Base-by-base conservation (phyloP, 2,888 invertebrate genomes). In the Agrotis puta region DNA sequence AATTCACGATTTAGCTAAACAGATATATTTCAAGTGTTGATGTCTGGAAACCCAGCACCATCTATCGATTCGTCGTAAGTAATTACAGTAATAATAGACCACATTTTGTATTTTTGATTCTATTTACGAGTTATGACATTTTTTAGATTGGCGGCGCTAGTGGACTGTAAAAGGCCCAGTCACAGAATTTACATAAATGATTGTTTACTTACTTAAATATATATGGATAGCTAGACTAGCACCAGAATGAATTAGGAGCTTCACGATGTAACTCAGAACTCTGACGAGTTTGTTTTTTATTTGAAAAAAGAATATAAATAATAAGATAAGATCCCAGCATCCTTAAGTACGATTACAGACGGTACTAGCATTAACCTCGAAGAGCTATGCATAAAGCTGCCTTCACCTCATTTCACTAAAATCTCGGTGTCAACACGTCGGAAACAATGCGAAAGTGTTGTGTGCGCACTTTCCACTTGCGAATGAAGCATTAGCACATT, bases 391-490 rank as follows among this genome's bases (percentile, higher is more conserved):
- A 53, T 45, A 61, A 33, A 50, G 45, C 33, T 62, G 53, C 64
- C 64, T 77, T 65, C 64, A 63, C 73, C 79, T 67, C 61, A 50
- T 82, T 79, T 62, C 48, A 43, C 53, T 64, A 82, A 72, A 78
- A 67, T 39, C 45, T 62, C 53, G 24, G 51, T 64, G 65, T 69
- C 66, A 71, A 73, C 64, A 63, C 24, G 64, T 58, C 56, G 48
- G 63, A 77, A 67, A 77, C 65, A 84, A 81, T 80, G 22, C 56
- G 73, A 84, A 83, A 75, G 79, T 69, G 58, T 56, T 45, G 59
- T 56, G 53, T 61, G 63, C 59, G 61, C 66, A 79, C 84, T 84
- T 86, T 83, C 82, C 81, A 79, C 63, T 74, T 14, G 71, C 70
- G 54, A 70, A 61, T 67, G 67, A 64, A 67, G 58, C 74, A 68